Evolutionary conservation across 2,888 invertebrate species (phyloP).

Genomic region (Cremastinae sp.): DNA sequence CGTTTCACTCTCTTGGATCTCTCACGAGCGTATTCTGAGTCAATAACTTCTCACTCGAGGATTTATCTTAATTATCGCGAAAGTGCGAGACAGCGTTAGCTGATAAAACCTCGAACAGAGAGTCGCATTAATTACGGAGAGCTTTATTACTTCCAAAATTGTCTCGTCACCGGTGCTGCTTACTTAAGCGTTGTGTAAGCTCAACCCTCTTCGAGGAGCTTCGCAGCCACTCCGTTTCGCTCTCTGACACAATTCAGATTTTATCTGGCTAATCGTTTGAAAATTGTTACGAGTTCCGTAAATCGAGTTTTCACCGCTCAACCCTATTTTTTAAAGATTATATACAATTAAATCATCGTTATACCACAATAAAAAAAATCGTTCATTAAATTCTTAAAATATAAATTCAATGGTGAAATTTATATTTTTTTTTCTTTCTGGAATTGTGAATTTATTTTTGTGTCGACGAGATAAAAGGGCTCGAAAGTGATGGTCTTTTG

Average conservation of each 20-base stretch:
- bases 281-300: slow-evolving; percentile 4
- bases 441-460: not conserved
- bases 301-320: not conserved
- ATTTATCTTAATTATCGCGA: not conserved
- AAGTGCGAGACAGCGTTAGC: not conserved
- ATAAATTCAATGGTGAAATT: too few species aligned
- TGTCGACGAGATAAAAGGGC: slow-evolving; percentile 11
- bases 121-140: slow-evolving; percentile 36
- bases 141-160: slow-evolving; percentile 40
- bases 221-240: slow-evolving; percentile 20
- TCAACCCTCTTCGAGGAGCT: not conserved
- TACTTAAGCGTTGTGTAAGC: slow-evolving; percentile 8
- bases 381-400: not conserved
- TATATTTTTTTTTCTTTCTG: not conserved
- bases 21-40: too few species aligned
- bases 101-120: not conserved
- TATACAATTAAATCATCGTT: not conserved
- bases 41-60: not conserved
- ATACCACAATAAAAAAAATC: too few species aligned
- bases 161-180: slow-evolving; percentile 34
- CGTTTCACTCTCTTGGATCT: not conserved
- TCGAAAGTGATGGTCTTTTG: slow-evolving; percentile 17
- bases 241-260: slow-evolving; percentile 27
- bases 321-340: not conserved
- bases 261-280: slow-evolving; percentile 28